Base-by-base conservation (phyloP, 2,797 vertebrate genomes). In the Masticophis lateralis region DNA sequence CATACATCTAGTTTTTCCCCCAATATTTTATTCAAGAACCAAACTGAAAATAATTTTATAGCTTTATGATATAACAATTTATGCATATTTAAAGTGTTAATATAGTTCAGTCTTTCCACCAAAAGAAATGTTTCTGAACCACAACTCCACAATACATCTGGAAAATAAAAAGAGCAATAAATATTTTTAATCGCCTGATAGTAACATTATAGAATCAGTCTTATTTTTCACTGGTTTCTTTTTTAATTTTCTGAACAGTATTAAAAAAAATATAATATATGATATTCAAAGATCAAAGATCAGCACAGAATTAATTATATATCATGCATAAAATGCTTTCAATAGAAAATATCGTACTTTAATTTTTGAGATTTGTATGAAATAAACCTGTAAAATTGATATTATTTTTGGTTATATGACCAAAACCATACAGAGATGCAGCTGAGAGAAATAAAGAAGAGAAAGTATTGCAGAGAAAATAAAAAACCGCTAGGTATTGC, bases 131-230 rank as follows among this genome's bases (percentile, higher is more conserved):
- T 88, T 86, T 94, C 90, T 92, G 94, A 95, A 94, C 87, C 95
- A 96, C 93, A 97, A 93, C 66, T 91, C 57, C 89, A 59, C 28
- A 93, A 89, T 90, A 93, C 94, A 92, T 96, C 53, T 59, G 93
- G 93, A 43, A 43, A 28, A 95, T 74, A 96, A 93, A 79, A 94
- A 87, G 0, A 0, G 94, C 95, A 96, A 96, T 94, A 96, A 96
- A 96, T 94, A 37, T 92, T 96, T 94, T 96, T 94, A 94, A 92
- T 92, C 91, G 92, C 60, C 89, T 89, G 59, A 90, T 94, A 96
- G 93, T 59, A 92, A 95, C 92, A 91, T 96, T 91, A 94, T 43
- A 93, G 94, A 97, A 96, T 95, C 18, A 95, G 60, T 92, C 92
- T 92, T 74, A 94, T 93, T 90, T 91, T 94, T 94, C 66, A 91